Evolutionary conservation across 2,888 invertebrate species (phyloP).

Genomic region (Furcula furcula): DNA sequence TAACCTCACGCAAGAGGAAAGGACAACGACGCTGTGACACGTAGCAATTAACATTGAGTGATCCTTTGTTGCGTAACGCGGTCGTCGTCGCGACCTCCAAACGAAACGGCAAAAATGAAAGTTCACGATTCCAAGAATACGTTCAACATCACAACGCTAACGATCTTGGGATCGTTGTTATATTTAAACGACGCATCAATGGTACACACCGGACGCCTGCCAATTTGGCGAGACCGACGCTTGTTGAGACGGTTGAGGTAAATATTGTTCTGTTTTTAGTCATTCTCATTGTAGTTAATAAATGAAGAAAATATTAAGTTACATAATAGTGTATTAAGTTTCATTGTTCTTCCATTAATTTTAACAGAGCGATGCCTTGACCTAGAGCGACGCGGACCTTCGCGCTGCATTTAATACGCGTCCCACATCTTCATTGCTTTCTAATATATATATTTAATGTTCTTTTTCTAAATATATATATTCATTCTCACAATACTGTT

Average conservation of each 20-base stretch:
- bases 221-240: constrained; percentile 46
- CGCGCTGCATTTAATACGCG: not conserved
- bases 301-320: constrained; percentile 51
- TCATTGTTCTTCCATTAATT: constrained; percentile 68
- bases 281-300: constrained; percentile 43
- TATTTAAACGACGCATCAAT: constrained; percentile 29
- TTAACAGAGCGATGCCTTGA: constrained; percentile 44
- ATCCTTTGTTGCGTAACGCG: constrained; percentile 13
- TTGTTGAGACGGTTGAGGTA: constrained; percentile 50
- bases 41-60: constrained; percentile 5
- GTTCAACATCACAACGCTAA: constrained; percentile 15
- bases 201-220: constrained; percentile 46
- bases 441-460: constrained; percentile 10
- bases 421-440: no score
- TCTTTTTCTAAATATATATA: constrained; percentile 35
- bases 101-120: constrained; percentile 28
- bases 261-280: constrained; percentile 47
- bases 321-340: constrained; percentile 60
- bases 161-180: constrained; percentile 38
- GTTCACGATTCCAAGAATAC: constrained; percentile 8
- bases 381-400: constrained; percentile 12
- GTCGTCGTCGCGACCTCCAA: constrained; percentile 28
- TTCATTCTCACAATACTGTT: constrained; percentile 8
- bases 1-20: constrained; percentile 19
- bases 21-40: constrained; percentile 21